These are phyloP conservation scores for Grallaria varia DNA, from an alignment of 2,113 vertebrate genomes.

Conservation along the genomic window DNA sequence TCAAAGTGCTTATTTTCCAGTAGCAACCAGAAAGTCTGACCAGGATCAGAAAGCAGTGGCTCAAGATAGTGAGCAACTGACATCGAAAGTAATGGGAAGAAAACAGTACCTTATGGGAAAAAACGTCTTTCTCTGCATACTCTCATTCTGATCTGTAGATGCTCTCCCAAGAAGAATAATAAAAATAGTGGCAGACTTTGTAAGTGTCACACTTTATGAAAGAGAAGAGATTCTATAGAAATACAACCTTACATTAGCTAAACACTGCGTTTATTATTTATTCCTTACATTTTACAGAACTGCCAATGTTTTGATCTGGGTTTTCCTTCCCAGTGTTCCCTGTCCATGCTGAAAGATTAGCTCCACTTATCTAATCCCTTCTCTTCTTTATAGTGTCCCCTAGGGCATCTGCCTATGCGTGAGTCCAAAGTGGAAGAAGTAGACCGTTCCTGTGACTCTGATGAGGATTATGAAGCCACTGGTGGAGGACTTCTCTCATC, in stretches of 20 bases:
- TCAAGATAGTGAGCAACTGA: background rate
- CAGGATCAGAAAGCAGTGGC: background rate
- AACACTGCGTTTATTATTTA: background rate
- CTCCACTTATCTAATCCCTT: background rate
- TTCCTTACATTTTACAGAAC: background rate
- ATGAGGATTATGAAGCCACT: slow-evolving; percentile 87
- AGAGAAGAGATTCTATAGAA: background rate
- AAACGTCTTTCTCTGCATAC: background rate
- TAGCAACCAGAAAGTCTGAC: background rate
- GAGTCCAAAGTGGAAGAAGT: slow-evolving; percentile 86
- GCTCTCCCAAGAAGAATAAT: background rate
- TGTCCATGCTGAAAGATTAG: background rate
- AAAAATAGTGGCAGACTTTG: background rate
- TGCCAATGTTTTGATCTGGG: background rate
- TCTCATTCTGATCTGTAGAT: background rate
- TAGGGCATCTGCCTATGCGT: slow-evolving; percentile 81
- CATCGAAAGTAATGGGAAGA: background rate
- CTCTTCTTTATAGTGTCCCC: slow-evolving; percentile 72
- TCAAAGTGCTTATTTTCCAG: background rate
- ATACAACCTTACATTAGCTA: background rate
- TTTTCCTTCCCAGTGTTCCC: background rate
- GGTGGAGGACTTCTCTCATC: slow-evolving; percentile 83
- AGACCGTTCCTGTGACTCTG: slow-evolving; percentile 89
- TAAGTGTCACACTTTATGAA: background rate
- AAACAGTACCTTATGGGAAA: background rate